phyloP scores from a whole-genome alignment of 2,888 invertebrate genomes.

The Limenitis arthemis region DNA sequence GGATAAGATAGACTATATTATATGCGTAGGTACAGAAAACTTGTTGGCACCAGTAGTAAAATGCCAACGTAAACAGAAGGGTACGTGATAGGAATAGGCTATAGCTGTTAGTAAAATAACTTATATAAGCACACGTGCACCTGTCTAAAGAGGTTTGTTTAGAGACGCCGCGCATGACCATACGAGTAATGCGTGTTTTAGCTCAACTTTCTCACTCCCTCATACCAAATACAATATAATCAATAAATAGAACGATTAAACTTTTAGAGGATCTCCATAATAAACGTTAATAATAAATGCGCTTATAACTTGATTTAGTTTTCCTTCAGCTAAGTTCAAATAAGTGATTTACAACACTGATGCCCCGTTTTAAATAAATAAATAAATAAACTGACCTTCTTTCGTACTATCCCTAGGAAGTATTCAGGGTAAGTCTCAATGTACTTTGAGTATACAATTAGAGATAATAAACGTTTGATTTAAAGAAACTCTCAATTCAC shows the following conservation, averaged over 20 bases:
- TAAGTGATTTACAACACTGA: no score
- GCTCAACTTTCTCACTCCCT: constrained; percentile 25
- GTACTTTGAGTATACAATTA: no score
- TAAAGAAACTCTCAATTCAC: no score
- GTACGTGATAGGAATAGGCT: constrained; percentile 41
- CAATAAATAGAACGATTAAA: neutral
- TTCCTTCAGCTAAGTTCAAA: no score
- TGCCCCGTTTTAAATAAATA: no score
- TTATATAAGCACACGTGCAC: constrained; percentile 57
- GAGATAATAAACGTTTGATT: no score
- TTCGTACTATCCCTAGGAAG: no score
- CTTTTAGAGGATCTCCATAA: no score
- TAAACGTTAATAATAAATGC: no score
- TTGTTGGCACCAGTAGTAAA: constrained; percentile 5
- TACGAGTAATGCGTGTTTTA: constrained; percentile 29
- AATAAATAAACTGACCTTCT: no score
- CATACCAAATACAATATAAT: constrained; percentile 11
- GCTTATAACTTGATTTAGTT: no score
- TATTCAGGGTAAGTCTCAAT: no score
- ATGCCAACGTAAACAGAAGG: constrained; percentile 21
- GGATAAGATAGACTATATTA: neutral
- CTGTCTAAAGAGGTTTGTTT: constrained; percentile 60
- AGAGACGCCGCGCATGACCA: constrained; percentile 32
- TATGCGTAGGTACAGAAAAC: neutral
- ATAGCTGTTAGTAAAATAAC: constrained; percentile 45